A percentile compares a stretch with the other conserved stretches of the same genome.
phyloP scores from a whole-genome alignment of 1,140 invertebrate species.

The Cotesia glomerata region DNA sequence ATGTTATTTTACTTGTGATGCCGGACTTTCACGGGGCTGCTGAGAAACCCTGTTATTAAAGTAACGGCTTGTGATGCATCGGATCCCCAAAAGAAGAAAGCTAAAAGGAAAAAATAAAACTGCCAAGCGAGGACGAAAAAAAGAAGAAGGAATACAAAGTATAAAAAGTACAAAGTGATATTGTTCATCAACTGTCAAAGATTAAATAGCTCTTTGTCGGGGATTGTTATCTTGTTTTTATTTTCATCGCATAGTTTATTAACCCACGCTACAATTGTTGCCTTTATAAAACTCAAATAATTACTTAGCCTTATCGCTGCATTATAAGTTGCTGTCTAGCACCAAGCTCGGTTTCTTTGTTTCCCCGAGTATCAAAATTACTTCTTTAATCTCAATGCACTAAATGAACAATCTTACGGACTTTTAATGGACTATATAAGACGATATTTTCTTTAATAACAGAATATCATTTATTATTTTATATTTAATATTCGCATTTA shows the following conservation, averaged over 20 bases:
- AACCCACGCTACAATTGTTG: neutral
- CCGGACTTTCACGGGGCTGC: neutral
- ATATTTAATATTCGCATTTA: too few relatives aligned
- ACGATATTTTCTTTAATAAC: too few relatives aligned
- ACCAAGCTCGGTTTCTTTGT: too few relatives aligned
- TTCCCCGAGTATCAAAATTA: too few relatives aligned
- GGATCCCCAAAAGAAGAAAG: too few relatives aligned
- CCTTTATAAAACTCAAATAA: too few relatives aligned
- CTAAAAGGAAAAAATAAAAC: neutral
- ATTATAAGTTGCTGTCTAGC: too few relatives aligned
- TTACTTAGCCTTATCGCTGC: too few relatives aligned
- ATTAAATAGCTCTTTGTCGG: neutral
- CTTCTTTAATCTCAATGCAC: too few relatives aligned
- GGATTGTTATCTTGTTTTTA: neutral
- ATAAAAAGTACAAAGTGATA: neutral
- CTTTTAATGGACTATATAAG: too few relatives aligned
- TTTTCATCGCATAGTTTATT: neutral
- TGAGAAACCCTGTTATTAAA: conserved; percentile 5
- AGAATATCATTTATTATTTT: too few relatives aligned
- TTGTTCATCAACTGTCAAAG: conserved; percentile 7
- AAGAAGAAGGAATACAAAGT: neutral
- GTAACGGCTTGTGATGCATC: neutral
- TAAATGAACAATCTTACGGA: too few relatives aligned
- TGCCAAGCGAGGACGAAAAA: neutral
- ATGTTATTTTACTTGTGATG: neutral